Conservation (phyloP, 2,888 invertebrate species). For the Cryptus armator region DNA sequence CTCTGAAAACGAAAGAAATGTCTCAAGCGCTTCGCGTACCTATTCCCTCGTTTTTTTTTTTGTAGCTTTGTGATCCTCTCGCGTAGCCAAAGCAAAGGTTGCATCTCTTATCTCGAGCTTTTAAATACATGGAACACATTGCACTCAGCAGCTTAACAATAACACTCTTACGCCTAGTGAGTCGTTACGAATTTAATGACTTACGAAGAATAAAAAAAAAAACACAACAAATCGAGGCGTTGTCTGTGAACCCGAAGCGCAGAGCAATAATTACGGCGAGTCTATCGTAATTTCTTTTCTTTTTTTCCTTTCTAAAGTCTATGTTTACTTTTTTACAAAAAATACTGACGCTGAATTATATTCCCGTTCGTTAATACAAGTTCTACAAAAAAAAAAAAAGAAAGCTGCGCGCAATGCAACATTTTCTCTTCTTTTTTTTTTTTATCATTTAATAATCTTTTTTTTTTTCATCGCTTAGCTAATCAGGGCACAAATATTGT, state of each 20-base stretch:
- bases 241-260: slow-evolving; percentile 57
- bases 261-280: slow-evolving; percentile 49
- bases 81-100: slow-evolving; percentile 77
- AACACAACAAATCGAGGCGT: slow-evolving; percentile 6
- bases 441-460: slow-evolving; percentile 30
- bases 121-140: slow-evolving; percentile 80
- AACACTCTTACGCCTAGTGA: slow-evolving; percentile 72
- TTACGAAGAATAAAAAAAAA: slow-evolving; percentile 48
- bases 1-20: background rate
- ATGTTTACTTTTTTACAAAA: slow-evolving; percentile 59
- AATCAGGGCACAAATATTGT: slow-evolving; percentile 59
- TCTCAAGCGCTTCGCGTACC: background rate
- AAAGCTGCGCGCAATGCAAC: slow-evolving; percentile 14
- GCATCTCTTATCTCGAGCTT: slow-evolving; percentile 66
- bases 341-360: slow-evolving; percentile 73
- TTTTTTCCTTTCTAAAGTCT: slow-evolving; percentile 35
- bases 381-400: slow-evolving; percentile 32
- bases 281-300: slow-evolving; percentile 30
- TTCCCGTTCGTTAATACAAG: slow-evolving; percentile 54
- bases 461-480: slow-evolving; percentile 48
- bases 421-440: slow-evolving; percentile 26
- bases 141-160: slow-evolving; percentile 79
- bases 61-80: slow-evolving; percentile 43
- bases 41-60: background rate
- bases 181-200: slow-evolving; percentile 67